Evolutionary conservation across 2,113 vertebrate species (phyloP).

Genomic region (Dromaius novaehollandiae): DNA sequence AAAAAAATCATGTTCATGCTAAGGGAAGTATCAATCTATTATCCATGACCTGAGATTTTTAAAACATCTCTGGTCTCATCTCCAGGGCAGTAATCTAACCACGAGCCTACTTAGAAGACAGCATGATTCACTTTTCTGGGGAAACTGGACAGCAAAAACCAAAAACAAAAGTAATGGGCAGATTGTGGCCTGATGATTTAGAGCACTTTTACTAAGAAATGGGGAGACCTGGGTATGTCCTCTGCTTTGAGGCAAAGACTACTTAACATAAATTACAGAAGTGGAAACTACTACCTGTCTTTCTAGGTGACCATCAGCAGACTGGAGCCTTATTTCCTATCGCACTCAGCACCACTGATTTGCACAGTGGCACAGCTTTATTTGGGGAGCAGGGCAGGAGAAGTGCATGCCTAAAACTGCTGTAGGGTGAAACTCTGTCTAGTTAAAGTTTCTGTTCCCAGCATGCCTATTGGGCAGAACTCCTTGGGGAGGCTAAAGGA

Average conservation of each 20-base stretch:
- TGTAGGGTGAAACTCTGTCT: not conserved
- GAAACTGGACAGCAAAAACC: not conserved
- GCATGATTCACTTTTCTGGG: not conserved
- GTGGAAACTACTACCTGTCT: not conserved
- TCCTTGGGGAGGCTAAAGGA: not conserved
- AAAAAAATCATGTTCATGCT: not conserved
- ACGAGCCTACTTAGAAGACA: not conserved
- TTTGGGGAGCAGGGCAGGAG: not conserved
- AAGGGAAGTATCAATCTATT: not conserved
- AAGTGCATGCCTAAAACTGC: not conserved
- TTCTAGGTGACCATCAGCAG: not conserved
- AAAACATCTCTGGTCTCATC: not conserved
- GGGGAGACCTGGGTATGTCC: not conserved
- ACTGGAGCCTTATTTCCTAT: not conserved
- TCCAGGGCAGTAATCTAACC: not conserved
- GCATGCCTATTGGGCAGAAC: not conserved
- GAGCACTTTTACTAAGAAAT: not conserved
- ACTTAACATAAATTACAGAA: not conserved
- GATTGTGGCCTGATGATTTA: not conserved
- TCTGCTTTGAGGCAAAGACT: not conserved
- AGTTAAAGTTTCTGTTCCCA: not conserved
- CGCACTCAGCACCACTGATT: not conserved
- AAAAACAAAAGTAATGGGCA: not conserved
- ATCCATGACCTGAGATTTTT: not conserved
- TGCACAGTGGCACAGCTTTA: not conserved